These are phyloP conservation scores for Protobothrops mucrosquamatus DNA, from an alignment of 2,113 vertebrate species.

Conservation along the genomic window DNA sequence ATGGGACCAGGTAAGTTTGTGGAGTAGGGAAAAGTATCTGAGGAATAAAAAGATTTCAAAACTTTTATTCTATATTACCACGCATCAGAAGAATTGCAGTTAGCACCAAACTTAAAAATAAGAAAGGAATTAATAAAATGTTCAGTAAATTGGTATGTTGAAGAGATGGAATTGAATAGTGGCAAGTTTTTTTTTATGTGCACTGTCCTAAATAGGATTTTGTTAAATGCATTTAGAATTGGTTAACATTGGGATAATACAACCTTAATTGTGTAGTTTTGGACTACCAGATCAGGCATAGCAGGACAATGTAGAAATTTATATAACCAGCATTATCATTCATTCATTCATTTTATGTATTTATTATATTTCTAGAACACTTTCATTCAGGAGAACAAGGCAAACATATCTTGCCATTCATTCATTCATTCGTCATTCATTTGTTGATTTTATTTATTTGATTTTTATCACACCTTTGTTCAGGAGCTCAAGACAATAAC, in stretches of 20 bases:
- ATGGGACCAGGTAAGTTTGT: constrained; percentile 80
- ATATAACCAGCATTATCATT: neutral
- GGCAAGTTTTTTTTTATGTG: neutral
- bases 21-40: accelerated
- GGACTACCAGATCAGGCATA: neutral
- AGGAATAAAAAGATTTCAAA: accelerated
- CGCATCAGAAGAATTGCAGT: neutral
- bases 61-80: accelerated
- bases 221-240: neutral
- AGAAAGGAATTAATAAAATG: neutral
- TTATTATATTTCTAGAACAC: neutral
- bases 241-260: neutral
- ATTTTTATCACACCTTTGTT: neutral
- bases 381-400: neutral
- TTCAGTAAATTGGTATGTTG: neutral
- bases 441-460: neutral
- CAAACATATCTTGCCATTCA: neutral
- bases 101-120: neutral
- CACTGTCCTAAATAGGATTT: neutral
- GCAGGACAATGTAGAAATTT: neutral
- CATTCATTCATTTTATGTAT: neutral
- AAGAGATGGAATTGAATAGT: neutral
- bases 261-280: neutral
- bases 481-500: neutral
- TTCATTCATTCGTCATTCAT: neutral